phyloP scores from a whole-genome alignment of 2,113 vertebrate genomes.

The Symphodus melops region DNA sequence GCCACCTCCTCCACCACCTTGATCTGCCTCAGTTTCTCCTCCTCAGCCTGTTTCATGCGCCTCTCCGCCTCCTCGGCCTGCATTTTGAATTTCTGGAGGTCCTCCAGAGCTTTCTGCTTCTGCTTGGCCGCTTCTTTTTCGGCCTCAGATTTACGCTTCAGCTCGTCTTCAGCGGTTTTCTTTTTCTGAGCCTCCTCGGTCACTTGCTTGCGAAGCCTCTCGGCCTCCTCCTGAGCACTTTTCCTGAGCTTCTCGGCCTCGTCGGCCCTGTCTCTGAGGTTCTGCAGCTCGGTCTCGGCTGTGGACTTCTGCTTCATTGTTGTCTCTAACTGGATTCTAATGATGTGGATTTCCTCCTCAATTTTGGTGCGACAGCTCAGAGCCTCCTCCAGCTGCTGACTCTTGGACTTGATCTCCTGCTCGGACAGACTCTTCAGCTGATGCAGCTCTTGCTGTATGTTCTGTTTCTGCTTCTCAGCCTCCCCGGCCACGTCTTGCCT shows the following conservation, averaged over 20 bases:
- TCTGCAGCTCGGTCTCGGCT: slow-evolving; percentile 87
- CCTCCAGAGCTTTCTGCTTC: slow-evolving; percentile 90
- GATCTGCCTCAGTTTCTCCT: slow-evolving; percentile 90
- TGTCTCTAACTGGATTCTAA: slow-evolving; percentile 90
- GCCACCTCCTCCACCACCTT: slow-evolving; percentile 90
- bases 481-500: slow-evolving; percentile 90
- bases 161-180: slow-evolving; percentile 91
- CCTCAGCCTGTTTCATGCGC: slow-evolving; percentile 90
- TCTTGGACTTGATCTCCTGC: slow-evolving; percentile 91
- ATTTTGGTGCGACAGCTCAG: slow-evolving; percentile 88
- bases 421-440: slow-evolving; percentile 91
- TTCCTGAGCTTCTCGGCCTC: slow-evolving; percentile 91
- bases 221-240: slow-evolving; percentile 92
- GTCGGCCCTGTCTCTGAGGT: slow-evolving; percentile 83
- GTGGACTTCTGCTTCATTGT: slow-evolving; percentile 87
- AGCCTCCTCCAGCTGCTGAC: slow-evolving; percentile 88
- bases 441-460: slow-evolving; percentile 93
- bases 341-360: slow-evolving; percentile 93
- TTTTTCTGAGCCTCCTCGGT: slow-evolving; percentile 94
- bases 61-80: slow-evolving; percentile 93
- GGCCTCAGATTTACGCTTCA: slow-evolving; percentile 88
- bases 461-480: slow-evolving; percentile 92
- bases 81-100: slow-evolving; percentile 89
- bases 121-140: slow-evolving; percentile 91
- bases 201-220: slow-evolving; percentile 92